Percentiles rank a stretch among this genome's conserved stretches.
These are phyloP conservation scores for Bolborhynchus lineola DNA, from an alignment of 2,113 vertebrate genomes.

Conservation along the genomic window DNA sequence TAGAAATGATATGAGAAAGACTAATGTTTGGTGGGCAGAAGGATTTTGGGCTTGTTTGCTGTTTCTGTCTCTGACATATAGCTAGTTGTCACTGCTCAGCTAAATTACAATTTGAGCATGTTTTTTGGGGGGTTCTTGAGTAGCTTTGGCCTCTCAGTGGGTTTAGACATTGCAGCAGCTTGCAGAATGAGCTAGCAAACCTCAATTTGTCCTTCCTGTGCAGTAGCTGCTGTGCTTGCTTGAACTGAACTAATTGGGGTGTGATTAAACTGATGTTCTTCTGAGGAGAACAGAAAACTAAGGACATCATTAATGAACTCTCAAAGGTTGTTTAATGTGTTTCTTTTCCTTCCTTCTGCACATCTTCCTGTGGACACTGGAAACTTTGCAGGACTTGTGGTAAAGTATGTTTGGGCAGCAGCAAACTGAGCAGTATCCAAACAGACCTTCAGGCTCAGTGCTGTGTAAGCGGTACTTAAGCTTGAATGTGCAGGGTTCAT, in stretches of 20 bases:
- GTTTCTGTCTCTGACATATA: not conserved
- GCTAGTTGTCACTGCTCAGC: not conserved
- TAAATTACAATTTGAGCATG: not conserved
- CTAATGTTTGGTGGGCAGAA: not conserved
- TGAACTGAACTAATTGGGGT: constrained; percentile 3
- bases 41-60: not conserved
- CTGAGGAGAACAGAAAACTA: not conserved
- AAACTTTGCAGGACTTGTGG: not conserved
- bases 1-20: not conserved
- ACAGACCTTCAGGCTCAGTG: not conserved
- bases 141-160: not conserved
- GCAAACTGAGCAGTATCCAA: not conserved
- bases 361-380: not conserved
- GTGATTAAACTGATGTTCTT: constrained; percentile 43
- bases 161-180: not conserved
- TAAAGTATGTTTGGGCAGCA: not conserved
- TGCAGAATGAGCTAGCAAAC: not conserved
- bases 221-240: not conserved
- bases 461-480: not conserved
- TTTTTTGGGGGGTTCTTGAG: not conserved
- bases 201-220: not conserved
- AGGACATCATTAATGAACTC: not conserved
- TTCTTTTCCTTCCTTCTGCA: not conserved
- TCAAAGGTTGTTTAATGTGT: not conserved
- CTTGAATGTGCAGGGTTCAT: not conserved